A percentile compares a stretch with the other conserved stretches of the same genome.
Conservation (phyloP, 1,140 invertebrate species). For the Trialeurodes vaporariorum region DNA sequence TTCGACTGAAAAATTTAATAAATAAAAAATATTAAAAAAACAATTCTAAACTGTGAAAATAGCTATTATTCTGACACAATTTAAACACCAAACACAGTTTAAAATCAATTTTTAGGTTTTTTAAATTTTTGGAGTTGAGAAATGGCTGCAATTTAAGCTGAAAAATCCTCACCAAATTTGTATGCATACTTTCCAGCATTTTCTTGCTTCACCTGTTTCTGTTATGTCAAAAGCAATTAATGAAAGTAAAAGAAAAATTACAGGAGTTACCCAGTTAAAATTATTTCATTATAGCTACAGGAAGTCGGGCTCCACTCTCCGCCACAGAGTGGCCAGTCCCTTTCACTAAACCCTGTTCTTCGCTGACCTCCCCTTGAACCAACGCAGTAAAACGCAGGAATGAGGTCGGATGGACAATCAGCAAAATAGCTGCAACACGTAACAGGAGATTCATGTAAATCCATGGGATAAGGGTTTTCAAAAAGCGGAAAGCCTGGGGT, state of each 20-base stretch:
- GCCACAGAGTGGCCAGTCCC: slow-evolving; percentile 88
- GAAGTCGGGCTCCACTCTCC: slow-evolving; percentile 89
- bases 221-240: too few relatives aligned
- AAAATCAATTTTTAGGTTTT: too few relatives aligned
- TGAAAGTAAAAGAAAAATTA: not conserved
- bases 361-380: slow-evolving; percentile 55
- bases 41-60: too few relatives aligned
- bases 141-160: too few relatives aligned
- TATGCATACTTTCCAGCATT: too few relatives aligned
- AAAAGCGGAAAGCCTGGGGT: slow-evolving; percentile 94
- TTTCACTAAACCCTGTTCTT: slow-evolving; percentile 81
- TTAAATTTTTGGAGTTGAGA: too few relatives aligned
- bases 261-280: slow-evolving; percentile 72
- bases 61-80: too few relatives aligned
- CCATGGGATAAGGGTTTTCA: slow-evolving; percentile 99
- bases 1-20: too few relatives aligned
- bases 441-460: slow-evolving; percentile 94
- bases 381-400: slow-evolving; percentile 84
- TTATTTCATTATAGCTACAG: slow-evolving; percentile 92
- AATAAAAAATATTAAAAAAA: too few relatives aligned
- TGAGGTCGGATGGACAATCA: slow-evolving; percentile 94
- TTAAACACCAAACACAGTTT: too few relatives aligned
- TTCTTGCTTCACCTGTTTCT: too few relatives aligned
- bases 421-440: slow-evolving; percentile 93
- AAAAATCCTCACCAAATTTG: too few relatives aligned